These are phyloP conservation scores for Caenorhabditis japonica DNA, from an alignment of 2,888 invertebrate species.

Conservation along the genomic window DNA sequence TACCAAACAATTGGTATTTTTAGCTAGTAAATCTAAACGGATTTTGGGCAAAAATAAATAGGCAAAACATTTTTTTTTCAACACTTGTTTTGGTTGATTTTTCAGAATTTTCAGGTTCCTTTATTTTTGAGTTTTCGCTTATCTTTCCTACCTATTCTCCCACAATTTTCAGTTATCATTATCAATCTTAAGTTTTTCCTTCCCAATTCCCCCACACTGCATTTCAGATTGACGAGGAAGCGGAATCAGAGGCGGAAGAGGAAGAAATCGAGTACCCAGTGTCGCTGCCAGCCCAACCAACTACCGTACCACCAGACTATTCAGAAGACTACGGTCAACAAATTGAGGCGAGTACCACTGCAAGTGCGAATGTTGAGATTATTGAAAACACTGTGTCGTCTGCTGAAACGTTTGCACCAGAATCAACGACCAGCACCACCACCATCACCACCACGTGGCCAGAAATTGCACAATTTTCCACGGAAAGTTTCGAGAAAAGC, in stretches of 20 bases:
- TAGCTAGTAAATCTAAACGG: no score
- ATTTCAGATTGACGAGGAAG: slow-evolving; percentile 50
- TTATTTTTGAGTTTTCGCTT: neutral
- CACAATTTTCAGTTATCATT: neutral
- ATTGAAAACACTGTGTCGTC: neutral
- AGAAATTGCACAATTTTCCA: neutral
- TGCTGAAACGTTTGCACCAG: neutral
- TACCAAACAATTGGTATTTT: no score
- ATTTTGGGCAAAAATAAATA: no score
- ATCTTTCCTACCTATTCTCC: no score
- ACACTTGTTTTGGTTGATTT: no score
- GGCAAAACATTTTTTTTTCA: no score
- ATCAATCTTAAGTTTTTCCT: slow-evolving; percentile 1
- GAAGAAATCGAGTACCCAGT: slow-evolving; percentile 29
- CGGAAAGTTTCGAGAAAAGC: neutral
- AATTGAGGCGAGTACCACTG: slow-evolving; percentile 30
- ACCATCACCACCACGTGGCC: neutral
- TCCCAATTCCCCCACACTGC: neutral
- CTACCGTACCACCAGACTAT: slow-evolving; percentile 34
- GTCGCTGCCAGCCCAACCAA: slow-evolving; percentile 5
- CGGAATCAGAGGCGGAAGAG: slow-evolving; percentile 34
- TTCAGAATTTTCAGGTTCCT: no score
- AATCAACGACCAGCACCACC: neutral
- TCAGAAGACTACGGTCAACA: slow-evolving; percentile 34
- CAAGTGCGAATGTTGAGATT: neutral